phyloP scores from a whole-genome alignment of 2,888 invertebrate species.

The Parnassius smintheus region DNA sequence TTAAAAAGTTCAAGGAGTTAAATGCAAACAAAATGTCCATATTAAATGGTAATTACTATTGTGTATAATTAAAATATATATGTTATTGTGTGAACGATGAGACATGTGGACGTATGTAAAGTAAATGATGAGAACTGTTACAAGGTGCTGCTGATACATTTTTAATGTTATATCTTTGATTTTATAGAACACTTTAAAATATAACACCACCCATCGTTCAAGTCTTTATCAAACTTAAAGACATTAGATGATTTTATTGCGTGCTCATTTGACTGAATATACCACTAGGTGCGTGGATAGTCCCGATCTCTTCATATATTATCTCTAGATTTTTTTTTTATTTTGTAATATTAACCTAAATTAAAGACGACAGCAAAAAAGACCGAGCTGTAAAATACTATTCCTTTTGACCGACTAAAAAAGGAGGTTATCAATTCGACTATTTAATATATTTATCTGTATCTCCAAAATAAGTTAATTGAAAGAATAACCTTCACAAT shows the following conservation, averaged over 20 bases:
- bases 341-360: no score
- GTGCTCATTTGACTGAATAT: constrained; percentile 1
- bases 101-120: background rate
- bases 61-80: background rate
- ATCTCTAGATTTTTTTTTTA: no score
- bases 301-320: no score
- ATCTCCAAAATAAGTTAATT: no score
- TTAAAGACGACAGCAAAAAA: no score
- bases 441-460: no score
- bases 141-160: constrained; percentile 14
- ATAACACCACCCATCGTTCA: constrained; percentile 4
- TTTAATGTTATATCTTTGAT: constrained; percentile 13
- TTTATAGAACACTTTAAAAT: constrained; percentile 3
- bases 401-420: no score
- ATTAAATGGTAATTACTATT: background rate
- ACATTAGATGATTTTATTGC: constrained; percentile 17
- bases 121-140: background rate
- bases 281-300: background rate
- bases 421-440: no score
- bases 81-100: background rate
- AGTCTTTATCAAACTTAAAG: constrained; percentile 14
- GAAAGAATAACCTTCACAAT: no score
- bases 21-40: background rate
- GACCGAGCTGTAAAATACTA: no score
- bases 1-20: background rate